Percentiles rank a stretch among this genome's conserved stretches.
These are phyloP conservation scores for Rachycentron canadum DNA, from an alignment of 2,797 vertebrate species.

Conservation along the genomic window DNA sequence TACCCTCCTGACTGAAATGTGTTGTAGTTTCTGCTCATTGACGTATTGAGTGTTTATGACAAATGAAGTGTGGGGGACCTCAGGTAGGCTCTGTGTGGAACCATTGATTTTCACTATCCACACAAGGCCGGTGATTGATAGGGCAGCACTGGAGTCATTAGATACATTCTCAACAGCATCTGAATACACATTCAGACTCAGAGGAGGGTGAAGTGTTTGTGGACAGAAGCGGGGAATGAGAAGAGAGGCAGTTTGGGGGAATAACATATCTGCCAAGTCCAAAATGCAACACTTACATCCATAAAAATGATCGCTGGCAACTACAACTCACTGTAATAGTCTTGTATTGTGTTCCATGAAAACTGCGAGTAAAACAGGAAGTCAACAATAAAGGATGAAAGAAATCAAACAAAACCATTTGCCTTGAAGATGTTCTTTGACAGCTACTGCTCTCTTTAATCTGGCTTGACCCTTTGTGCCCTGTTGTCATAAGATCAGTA, in stretches of 20 bases:
- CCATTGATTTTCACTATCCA: slow-evolving; percentile 82
- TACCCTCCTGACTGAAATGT: slow-evolving; percentile 71
- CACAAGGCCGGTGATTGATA: slow-evolving; percentile 80
- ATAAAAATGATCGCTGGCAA: slow-evolving; percentile 22
- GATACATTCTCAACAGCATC: slow-evolving; percentile 69
- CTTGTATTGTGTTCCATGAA: slow-evolving; percentile 10
- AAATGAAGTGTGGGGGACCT: slow-evolving; percentile 85
- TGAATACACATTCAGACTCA: slow-evolving; percentile 50
- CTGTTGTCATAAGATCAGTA: slow-evolving; percentile 78
- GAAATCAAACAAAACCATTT: slow-evolving; percentile 30
- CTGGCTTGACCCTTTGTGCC: slow-evolving; percentile 62
- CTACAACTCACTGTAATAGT: neutral
- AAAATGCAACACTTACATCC: slow-evolving; percentile 34
- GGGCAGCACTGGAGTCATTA: slow-evolving; percentile 73
- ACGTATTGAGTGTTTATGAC: slow-evolving; percentile 83
- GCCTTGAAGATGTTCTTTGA: slow-evolving; percentile 48
- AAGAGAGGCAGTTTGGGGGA: slow-evolving; percentile 11
- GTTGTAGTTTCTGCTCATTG: slow-evolving; percentile 77
- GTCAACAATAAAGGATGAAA: slow-evolving; percentile 5
- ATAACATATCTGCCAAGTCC: slow-evolving; percentile 25
- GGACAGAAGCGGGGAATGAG: slow-evolving; percentile 10
- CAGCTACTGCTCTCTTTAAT: slow-evolving; percentile 37
- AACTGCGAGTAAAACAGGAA: slow-evolving; percentile 7
- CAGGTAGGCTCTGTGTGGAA: slow-evolving; percentile 81
- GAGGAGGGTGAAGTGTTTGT: neutral